Base-by-base conservation (phyloP, 1,140 invertebrate genomes). In the Bombus consobrinus region DNA sequence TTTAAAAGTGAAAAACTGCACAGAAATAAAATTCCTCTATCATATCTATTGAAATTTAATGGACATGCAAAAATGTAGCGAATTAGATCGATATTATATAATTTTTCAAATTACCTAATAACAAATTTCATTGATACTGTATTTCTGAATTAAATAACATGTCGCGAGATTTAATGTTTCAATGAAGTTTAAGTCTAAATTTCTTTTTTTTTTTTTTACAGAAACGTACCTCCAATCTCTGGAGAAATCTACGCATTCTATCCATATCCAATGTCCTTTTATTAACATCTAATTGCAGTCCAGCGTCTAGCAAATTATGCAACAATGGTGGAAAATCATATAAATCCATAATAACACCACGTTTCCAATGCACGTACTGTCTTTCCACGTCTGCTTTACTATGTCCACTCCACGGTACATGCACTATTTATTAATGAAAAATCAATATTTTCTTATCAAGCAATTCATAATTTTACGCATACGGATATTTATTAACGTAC, bases 221-320 rank as follows among this genome's bases (percentile, higher is more conserved):
- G 15, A 34, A 34, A 25, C 78, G 9, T 76, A 92, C 92, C 85
- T 94, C 91, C 8, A 94, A 83, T 59, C 89, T 89, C 43, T 93
- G 92, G 69, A 94, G 87, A 72, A 90, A 92, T 83, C 89, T 89
- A 57, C 90, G 88, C 84, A 93, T 92, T 74, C 90, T 91, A 25
- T 90, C 91, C 92, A 94, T 93, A 57, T 93, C 91, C 9, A 94
- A 53, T 8, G 89, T 92, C 80, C 93, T 91, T 79, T 92, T 94
- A 9, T 78, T 72, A 15, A 83, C 73, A 41, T 94, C 91, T 37
- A 93, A 28, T 78, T 92, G 89, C 3, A 94, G 80, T 80, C 92
- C 93, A 77, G 84, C 88, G 37, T 93, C 92, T 32, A 94, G 41
- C 71, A 94, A 81, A 66, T 91, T 93, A 28, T 89, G 76, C 9